Base-by-base conservation (phyloP, 2,113 vertebrate genomes). In the Carlito syrichta region DNA sequence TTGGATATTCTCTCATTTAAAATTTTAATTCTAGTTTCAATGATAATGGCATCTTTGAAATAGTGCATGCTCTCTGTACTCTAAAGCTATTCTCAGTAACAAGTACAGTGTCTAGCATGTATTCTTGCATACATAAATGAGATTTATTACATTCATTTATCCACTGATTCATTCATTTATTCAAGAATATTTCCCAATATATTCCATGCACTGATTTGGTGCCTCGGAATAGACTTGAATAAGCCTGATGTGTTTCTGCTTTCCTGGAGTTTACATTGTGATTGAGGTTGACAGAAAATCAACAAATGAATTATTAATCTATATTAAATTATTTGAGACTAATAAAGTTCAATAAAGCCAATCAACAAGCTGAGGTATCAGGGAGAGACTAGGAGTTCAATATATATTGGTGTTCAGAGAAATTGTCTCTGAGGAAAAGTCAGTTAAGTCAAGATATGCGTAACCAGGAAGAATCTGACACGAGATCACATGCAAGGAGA, bases 21-120 rank as follows among this genome's bases (percentile, higher is more conserved):
- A n/a, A n/a, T n/a, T n/a, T n/a, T n/a, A n/a, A n/a, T n/a, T n/a
- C n/a, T n/a, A n/a, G n/a, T n/a, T n/a, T n/a, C n/a, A n/a, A n/a
- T n/a, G n/a, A n/a, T n/a, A n/a, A n/a, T n/a, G n/a, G n/a, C n/a
- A 91, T 73, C 23, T 95, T 92, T 56, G 52, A 83, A 76, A 54
- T 82, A 50, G 52, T 14, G 25, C 69, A 17, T 63, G 1, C 0
- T n/a, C 30, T 20, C 1, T 71, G 5, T 86, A 45, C 12, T n/a
- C 88, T 89, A 77, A 62, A 38, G 1, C 11, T 83, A 74, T 54
- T 48, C 27, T 81, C n/a, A 84, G 4, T 52, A 19, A 10, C 27
- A 82, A 25, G 43, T 69, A 58, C 22, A 71, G 7, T 76, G 6
- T 11, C 58, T 68, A 13, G 1, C 32, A 84, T 68, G 69, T 38